phyloP scores from a whole-genome alignment of 1,140 invertebrate genomes.

The Drosophila pallidifrons region DNA sequence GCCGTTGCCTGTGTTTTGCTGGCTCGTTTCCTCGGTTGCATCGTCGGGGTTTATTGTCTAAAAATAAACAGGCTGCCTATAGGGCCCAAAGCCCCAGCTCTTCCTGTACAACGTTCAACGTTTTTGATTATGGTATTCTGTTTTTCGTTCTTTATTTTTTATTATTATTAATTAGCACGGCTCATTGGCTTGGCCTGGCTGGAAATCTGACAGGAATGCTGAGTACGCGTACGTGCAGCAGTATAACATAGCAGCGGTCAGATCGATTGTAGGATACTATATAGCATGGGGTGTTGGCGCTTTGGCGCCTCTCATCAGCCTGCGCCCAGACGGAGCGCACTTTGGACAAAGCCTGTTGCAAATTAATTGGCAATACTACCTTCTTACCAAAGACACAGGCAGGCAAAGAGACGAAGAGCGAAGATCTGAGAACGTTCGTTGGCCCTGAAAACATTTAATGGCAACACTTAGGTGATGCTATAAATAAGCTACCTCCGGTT shows the following conservation, averaged over 20 bases:
- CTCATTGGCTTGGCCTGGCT: constrained; percentile 43
- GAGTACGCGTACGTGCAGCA: constrained; percentile 42
- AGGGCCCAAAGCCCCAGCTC: constrained; percentile 34
- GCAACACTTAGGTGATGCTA: constrained; percentile 79
- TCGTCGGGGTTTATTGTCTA: constrained; percentile 75
- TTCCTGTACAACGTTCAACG: constrained; percentile 50
- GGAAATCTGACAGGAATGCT: constrained; percentile 70
- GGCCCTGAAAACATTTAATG: constrained; percentile 65
- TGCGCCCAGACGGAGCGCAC: constrained; percentile 25
- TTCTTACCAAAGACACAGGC: constrained; percentile 45
- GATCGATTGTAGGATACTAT: not conserved
- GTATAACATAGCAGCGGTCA: constrained; percentile 13
- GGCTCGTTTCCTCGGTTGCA: constrained; percentile 17
- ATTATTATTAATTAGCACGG: constrained; percentile 80
- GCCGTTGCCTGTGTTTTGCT: constrained; percentile 38
- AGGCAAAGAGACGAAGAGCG: not conserved
- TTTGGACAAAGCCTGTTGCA: constrained; percentile 77
- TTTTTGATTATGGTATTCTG: constrained; percentile 17
- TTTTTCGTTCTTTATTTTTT: constrained; percentile 48
- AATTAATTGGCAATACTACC: constrained; percentile 75
- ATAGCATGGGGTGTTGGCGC: constrained; percentile 72
- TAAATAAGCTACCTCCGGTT: constrained; percentile 63
- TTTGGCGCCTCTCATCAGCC: constrained; percentile 82
- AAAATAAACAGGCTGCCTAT: constrained; percentile 64
- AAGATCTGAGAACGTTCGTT: not conserved